Percentiles rank a stretch among this genome's conserved stretches.
These are phyloP conservation scores for Bombus confusus DNA, from an alignment of 1,140 invertebrate genomes.

Conservation along the genomic window DNA sequence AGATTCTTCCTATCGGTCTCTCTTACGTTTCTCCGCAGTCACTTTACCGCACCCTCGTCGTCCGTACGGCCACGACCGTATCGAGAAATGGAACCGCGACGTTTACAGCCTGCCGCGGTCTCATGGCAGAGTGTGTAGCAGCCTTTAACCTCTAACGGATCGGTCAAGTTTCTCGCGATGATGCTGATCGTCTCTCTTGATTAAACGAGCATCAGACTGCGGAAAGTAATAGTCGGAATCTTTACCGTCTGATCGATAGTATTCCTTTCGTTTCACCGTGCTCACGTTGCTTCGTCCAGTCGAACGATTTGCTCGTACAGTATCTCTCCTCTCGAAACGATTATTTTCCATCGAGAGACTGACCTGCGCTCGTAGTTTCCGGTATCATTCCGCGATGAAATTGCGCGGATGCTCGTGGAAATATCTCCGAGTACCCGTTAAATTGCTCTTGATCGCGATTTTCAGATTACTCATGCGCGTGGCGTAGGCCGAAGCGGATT, in stretches of 20 bases:
- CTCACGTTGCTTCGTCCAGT: neutral
- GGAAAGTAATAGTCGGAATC: constrained; percentile 48
- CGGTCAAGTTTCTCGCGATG: constrained; percentile 53
- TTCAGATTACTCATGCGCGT: constrained; percentile 50
- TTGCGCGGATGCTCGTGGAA: neutral
- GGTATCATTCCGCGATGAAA: neutral
- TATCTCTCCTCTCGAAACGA: neutral
- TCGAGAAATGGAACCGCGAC: constrained; percentile 35
- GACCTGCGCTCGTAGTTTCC: neutral
- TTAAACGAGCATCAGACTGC: constrained; percentile 38
- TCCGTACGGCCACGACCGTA: constrained; percentile 3
- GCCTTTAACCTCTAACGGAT: constrained; percentile 70
- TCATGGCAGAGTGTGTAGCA: constrained; percentile 47
- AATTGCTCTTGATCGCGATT: constrained; percentile 31
- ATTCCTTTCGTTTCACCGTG: constrained; percentile 9
- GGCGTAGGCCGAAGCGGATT: constrained; percentile 52
- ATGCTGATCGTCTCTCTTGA: constrained; percentile 31
- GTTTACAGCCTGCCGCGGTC: constrained; percentile 6
- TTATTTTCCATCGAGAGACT: neutral
- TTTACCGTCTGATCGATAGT: constrained; percentile 13
- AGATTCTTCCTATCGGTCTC: constrained; percentile 16
- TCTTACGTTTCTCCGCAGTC: constrained; percentile 14
- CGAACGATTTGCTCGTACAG: neutral
- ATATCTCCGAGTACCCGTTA: neutral
- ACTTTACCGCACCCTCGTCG: constrained; percentile 39